phyloP scores from a whole-genome alignment of 2,888 invertebrate species.

The Cantharis nigra region DNA sequence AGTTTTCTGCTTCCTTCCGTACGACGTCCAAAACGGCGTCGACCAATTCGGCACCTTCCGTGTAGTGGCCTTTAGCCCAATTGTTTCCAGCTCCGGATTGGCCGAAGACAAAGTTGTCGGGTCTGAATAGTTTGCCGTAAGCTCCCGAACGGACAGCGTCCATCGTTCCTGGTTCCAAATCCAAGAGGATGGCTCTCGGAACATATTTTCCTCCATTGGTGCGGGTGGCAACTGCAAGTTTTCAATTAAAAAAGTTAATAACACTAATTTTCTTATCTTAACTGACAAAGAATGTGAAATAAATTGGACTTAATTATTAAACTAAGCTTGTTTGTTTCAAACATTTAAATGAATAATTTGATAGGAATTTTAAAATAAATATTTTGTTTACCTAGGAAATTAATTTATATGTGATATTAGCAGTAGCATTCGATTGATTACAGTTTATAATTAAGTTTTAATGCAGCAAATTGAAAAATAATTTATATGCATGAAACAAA shows the following conservation, averaged over 20 bases:
- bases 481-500: background rate
- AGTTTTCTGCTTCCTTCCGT: constrained; percentile 85
- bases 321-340: background rate
- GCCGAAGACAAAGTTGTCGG: constrained; percentile 86
- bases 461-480: background rate
- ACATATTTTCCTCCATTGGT: constrained; percentile 76
- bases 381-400: background rate
- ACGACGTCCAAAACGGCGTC: constrained; percentile 86
- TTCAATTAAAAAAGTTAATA: background rate
- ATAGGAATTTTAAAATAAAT: background rate
- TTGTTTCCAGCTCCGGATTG: constrained; percentile 79
- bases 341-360: background rate
- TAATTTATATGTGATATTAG: too few relatives aligned
- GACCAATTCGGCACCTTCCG: constrained; percentile 84
- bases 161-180: constrained; percentile 85
- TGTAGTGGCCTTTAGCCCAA: constrained; percentile 91
- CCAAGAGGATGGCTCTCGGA: constrained; percentile 74
- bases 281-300: background rate
- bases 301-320: background rate
- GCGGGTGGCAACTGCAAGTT: constrained; percentile 59
- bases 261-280: background rate
- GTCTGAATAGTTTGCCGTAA: constrained; percentile 87
- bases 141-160: constrained; percentile 85
- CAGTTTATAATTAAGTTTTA: background rate
- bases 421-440: background rate